phyloP scores from a whole-genome alignment of 2,888 invertebrate species.

The Spicauda simplicius region DNA sequence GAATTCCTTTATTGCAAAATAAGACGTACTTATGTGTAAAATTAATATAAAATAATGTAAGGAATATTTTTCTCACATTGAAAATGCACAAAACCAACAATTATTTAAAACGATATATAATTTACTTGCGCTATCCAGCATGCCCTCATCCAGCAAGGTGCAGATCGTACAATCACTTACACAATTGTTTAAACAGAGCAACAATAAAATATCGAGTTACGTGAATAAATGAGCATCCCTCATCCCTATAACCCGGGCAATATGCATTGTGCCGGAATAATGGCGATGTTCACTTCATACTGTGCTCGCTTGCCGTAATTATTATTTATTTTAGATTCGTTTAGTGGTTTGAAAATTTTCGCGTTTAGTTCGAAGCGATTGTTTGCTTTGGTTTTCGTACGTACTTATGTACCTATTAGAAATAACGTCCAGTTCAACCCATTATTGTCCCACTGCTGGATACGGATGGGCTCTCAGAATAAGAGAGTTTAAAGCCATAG shows the following conservation, averaged over 20 bases:
- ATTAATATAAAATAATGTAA: no score
- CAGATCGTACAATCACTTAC: constrained; percentile 78
- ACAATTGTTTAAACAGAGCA: constrained; percentile 83
- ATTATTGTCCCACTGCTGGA: no score
- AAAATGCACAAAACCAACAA: background rate
- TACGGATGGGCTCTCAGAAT: no score
- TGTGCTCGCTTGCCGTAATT: constrained; percentile 16
- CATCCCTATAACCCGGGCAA: constrained; percentile 58
- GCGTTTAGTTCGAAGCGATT: no score
- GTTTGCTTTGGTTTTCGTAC: no score
- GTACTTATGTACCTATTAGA: no score
- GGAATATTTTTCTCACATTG: no score
- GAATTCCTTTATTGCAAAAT: no score
- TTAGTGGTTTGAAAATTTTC: no score
- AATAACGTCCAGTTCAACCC: no score
- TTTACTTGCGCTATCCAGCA: constrained; percentile 46
- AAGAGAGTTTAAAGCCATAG: no score
- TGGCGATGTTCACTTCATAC: constrained; percentile 32
- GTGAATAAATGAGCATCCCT: constrained; percentile 68
- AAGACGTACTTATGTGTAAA: no score
- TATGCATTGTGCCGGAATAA: constrained; percentile 49
- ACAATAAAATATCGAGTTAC: constrained; percentile 81
- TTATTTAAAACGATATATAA: constrained; percentile 8
- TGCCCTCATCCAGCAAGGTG: constrained; percentile 61
- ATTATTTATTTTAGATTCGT: background rate